These are phyloP conservation scores for Spea bombifrons DNA, from an alignment of 2,113 vertebrate genomes.

Conservation along the genomic window DNA sequence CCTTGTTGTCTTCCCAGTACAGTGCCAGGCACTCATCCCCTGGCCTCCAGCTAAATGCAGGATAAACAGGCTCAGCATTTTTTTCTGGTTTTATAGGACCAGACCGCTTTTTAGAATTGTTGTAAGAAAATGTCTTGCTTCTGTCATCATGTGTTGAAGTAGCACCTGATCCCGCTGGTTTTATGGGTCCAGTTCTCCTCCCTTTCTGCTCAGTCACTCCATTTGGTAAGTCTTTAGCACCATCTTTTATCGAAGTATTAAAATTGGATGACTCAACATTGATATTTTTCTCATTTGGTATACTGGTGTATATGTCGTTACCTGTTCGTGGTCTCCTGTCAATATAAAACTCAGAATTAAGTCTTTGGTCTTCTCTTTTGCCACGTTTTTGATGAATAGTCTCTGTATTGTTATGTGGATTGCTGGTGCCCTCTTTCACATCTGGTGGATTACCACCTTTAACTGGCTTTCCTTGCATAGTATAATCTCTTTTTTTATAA, in stretches of 20 bases:
- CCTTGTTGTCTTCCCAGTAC: slow-evolving; percentile 99
- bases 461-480: slow-evolving; percentile 64
- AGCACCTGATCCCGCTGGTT: slow-evolving; percentile 62
- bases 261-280: slow-evolving; percentile 68
- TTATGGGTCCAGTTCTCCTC: slow-evolving; percentile 87
- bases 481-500: slow-evolving; percentile 77
- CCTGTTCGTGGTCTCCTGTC: slow-evolving; percentile 73
- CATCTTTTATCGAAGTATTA: slow-evolving; percentile 56
- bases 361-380: slow-evolving; percentile 72
- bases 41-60: slow-evolving; percentile 79
- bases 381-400: slow-evolving; percentile 76
- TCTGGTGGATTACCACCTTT: slow-evolving; percentile 64
- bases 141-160: slow-evolving; percentile 65
- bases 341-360: slow-evolving; percentile 70
- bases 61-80: slow-evolving; percentile 71
- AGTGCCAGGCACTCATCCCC: slow-evolving; percentile 94
- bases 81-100: slow-evolving; percentile 83
- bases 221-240: slow-evolving; percentile 74
- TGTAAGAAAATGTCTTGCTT: slow-evolving; percentile 72
- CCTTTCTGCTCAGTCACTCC: slow-evolving; percentile 76
- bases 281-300: slow-evolving; percentile 69
- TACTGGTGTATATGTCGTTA: slow-evolving; percentile 64
- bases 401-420: slow-evolving; percentile 65
- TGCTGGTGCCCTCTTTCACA: slow-evolving; percentile 67
- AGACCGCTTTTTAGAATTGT: slow-evolving; percentile 78